Conservation (phyloP, 2,888 invertebrate species). For the Tetheella fluctuosa region DNA sequence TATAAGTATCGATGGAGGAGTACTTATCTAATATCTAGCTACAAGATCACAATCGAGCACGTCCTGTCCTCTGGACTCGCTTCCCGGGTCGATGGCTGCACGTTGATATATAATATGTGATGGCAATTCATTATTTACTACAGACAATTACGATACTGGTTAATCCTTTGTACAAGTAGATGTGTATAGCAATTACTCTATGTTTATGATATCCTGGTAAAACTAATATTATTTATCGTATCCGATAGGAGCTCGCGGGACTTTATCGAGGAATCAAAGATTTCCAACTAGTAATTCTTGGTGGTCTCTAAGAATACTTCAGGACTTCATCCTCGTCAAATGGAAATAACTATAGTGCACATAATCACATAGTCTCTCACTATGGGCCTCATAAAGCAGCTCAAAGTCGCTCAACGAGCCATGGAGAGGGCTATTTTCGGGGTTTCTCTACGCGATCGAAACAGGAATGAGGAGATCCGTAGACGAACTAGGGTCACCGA, state of each 20-base stretch:
- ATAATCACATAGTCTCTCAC: too few relatives aligned
- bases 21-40: conserved; percentile 3
- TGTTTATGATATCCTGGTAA: conserved; percentile 24
- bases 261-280: too few relatives aligned
- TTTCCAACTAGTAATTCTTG: too few relatives aligned
- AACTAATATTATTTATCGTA: not conserved
- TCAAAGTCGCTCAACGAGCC: too few relatives aligned
- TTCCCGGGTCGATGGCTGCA: conserved; percentile 3
- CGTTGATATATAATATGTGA: not conserved
- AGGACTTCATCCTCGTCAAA: conserved; percentile 34
- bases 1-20: not conserved
- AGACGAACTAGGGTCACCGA: too few relatives aligned
- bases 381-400: too few relatives aligned
- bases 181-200: not conserved
- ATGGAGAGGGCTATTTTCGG: too few relatives aligned
- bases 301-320: not conserved
- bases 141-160: conserved; percentile 10
- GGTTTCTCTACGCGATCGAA: too few relatives aligned
- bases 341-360: conserved; percentile 22
- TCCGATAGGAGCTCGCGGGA: not conserved
- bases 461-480: too few relatives aligned
- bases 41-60: conserved; percentile 6
- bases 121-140: not conserved
- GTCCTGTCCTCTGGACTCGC: conserved; percentile 1
- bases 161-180: not conserved